Conservation (phyloP, 2,797 vertebrate species). For the Cossypha dichroa region DNA sequence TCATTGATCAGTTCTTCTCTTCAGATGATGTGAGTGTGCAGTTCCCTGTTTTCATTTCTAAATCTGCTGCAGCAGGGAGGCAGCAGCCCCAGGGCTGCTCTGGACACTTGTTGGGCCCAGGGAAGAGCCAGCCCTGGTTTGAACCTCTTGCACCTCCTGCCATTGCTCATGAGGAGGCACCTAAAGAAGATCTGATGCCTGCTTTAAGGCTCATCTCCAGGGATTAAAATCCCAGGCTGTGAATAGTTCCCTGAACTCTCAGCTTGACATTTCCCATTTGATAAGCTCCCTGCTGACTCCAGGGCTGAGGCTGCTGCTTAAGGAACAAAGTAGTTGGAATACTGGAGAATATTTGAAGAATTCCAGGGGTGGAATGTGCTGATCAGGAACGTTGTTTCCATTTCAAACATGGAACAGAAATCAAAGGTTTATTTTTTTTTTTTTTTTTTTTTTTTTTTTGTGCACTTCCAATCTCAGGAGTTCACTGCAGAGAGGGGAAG, state of each 20-base stretch:
- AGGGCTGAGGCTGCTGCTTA: neutral
- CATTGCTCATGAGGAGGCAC: neutral
- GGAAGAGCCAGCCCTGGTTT: neutral
- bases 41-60: neutral
- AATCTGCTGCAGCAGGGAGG: neutral
- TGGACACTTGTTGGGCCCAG: rapidly evolving
- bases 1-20: constrained; percentile 99
- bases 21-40: constrained; percentile 91
- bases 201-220: neutral
- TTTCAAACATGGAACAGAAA: rapidly evolving
- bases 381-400: neutral
- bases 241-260: neutral
- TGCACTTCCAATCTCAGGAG: rapidly evolving
- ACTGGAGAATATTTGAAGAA: neutral
- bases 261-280: neutral
- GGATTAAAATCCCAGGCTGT: neutral
- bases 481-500: neutral
- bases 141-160: rapidly evolving
- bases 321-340: neutral
- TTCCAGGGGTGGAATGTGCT: neutral
- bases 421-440: neutral
- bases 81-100: neutral
- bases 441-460: too few species aligned
- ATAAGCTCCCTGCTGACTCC: neutral
- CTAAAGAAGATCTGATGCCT: neutral